Base-by-base conservation (phyloP, 2,888 invertebrate genomes). In the Hydrotaea diabolus region DNA sequence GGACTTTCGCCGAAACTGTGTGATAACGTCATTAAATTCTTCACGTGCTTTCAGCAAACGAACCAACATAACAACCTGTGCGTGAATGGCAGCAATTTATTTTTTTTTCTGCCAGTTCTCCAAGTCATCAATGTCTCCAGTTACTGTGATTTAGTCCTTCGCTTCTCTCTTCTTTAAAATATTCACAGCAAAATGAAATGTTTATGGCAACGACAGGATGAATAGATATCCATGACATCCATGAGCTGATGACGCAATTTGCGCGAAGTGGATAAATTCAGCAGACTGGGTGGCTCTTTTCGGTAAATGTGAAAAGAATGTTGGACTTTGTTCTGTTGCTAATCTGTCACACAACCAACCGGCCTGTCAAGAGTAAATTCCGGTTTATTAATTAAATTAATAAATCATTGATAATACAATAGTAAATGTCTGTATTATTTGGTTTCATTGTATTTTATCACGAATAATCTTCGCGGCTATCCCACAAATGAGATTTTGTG, bases 51-150 rank as follows among this genome's bases (percentile, higher is more conserved):
- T 7, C 31, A 31, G 7, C 31, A 31, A 31, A 31, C 2, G 3
- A 31, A 31, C 2, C 31, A 23, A 21, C 26, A 8, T 4, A 72
- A 66, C 36, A 62, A 36, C 23, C 19, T 21, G 7, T 80, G 80
- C 80, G 80, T 77, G 77, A 72, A 75, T 72, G 53, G 64, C 43
- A 46, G 19, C 19, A 53, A 74, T 80, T 83, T 80, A 39, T 62
- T 66, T 71, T n/a, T n/a, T n/a, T n/a, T n/a, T n/a, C n/a, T n/a
- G n/a, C n/a, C n/a, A n/a, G 62, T n/a, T 62, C 46, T 46, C 15
- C 46, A 19, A 59, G 36, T 74, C 49, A 71, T 46, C 53, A 69
- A 39, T 72, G 62, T 75, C 31, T 78, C 53, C 59, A 19, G 66
- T 9, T 62, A 17, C 11, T 59, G 36, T 64, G 39, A 64, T 73